Conservation (phyloP, 2,797 vertebrate genomes). For the Chelonia mydas region DNA sequence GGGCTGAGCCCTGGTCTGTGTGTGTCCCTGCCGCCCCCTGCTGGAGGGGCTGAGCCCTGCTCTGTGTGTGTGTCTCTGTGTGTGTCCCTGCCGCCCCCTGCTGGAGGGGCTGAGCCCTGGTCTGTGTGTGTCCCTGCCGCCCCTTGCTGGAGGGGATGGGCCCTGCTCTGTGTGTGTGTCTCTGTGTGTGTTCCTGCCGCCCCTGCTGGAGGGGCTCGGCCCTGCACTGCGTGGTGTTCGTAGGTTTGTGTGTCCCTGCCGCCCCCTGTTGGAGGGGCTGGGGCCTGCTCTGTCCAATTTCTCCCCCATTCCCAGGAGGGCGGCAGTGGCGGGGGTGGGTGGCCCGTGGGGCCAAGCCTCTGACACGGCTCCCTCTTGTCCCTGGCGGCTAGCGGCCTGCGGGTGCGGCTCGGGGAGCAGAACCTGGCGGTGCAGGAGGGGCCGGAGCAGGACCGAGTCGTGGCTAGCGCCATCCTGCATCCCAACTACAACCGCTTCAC, state of each 20-base stretch:
- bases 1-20: too few relatives aligned
- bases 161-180: not conserved
- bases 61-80: not conserved
- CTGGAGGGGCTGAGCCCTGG: not conserved
- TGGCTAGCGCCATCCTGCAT: not conserved
- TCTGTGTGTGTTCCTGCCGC: not conserved
- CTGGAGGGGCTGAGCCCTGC: not conserved
- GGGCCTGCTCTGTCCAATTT: too few relatives aligned
- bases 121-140: too few relatives aligned
- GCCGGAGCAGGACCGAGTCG: not conserved
- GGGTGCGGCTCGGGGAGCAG: conserved; percentile 42
- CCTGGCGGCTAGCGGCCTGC: conserved; percentile 16
- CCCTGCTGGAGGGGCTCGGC: too few relatives aligned
- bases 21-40: not conserved
- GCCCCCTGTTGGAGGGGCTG: too few relatives aligned
- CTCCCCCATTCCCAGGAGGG: not conserved
- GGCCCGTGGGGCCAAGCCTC: not conserved
- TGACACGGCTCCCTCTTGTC: not conserved
- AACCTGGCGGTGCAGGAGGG: not conserved
- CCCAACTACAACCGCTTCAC: not conserved
- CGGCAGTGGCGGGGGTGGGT: fast-evolving
- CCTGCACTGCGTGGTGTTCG: too few relatives aligned
- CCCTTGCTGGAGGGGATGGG: not conserved
- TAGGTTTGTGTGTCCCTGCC: not conserved
- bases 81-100: not conserved